A percentile compares a stretch with the other conserved stretches of the same genome.
These are phyloP conservation scores for Cetonia aurata DNA, from an alignment of 2,888 invertebrate species.

Conservation along the genomic window DNA sequence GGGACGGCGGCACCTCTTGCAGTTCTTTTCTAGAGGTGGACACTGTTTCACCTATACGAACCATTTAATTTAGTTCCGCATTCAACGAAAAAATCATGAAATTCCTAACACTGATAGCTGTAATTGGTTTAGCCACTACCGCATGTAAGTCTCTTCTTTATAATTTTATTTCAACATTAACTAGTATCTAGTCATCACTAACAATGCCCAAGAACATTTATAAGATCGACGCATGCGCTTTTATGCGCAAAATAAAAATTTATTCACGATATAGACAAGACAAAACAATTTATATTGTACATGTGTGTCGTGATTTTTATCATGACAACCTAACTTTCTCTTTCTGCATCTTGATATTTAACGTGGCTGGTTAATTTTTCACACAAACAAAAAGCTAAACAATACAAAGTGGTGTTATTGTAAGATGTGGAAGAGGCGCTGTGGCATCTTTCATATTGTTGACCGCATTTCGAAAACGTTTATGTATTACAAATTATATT, in stretches of 20 bases:
- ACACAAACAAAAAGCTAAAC: too few species aligned
- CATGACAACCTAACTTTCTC: background rate
- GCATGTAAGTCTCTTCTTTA: conserved; percentile 57
- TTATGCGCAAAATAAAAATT: conserved; percentile 1
- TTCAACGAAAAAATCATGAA: conserved; percentile 53
- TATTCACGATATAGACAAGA: background rate
- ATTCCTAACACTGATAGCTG: conserved; percentile 53
- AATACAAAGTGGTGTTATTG: background rate
- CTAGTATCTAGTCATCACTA: background rate
- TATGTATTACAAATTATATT: conserved; percentile 19
- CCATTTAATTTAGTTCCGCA: conserved; percentile 44
- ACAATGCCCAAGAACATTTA: background rate
- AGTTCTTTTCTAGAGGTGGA: conserved; percentile 59
- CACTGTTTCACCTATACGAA: conserved; percentile 53
- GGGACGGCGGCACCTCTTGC: conserved; percentile 55
- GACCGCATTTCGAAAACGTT: background rate
- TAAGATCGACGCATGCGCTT: background rate
- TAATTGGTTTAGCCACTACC: conserved; percentile 50
- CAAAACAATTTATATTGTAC: conserved; percentile 1
- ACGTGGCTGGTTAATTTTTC: too few species aligned
- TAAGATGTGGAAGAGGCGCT: too few species aligned
- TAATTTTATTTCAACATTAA: conserved; percentile 31
- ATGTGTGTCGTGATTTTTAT: conserved; percentile 13
- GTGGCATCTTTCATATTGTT: background rate
- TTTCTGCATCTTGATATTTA: background rate